These are phyloP conservation scores for Drosophila hydei DNA, from an alignment of 1,140 invertebrate genomes.

Conservation along the genomic window DNA sequence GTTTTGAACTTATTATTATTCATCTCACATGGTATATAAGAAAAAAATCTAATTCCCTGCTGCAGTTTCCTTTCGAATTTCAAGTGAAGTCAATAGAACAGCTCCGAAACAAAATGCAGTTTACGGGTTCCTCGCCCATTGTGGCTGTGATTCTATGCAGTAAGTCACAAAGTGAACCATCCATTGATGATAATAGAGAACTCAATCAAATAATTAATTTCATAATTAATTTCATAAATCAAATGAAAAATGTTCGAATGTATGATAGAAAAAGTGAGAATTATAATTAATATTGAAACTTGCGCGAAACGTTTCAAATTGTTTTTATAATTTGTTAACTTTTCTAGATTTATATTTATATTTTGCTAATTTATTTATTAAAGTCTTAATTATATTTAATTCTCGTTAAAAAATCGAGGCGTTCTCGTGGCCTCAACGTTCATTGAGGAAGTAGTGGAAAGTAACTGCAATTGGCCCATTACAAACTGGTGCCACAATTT, in stretches of 20 bases:
- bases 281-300: no score
- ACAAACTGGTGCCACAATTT: slow-evolving; percentile 5
- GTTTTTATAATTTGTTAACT: no score
- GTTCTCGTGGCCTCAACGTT: background rate
- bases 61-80: slow-evolving; percentile 1
- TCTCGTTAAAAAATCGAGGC: background rate
- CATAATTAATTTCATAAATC: no score
- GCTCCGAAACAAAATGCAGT: background rate
- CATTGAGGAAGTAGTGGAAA: background rate
- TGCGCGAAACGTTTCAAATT: no score
- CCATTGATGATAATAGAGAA: no score
- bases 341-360: no score
- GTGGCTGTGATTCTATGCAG: slow-evolving; percentile 9
- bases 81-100: background rate
- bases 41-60: no score
- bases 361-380: no score
- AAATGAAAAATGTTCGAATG: no score
- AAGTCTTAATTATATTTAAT: background rate
- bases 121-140: background rate
- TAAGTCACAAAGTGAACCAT: background rate
- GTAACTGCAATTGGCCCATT: background rate
- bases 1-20: no score
- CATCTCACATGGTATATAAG: slow-evolving; percentile 12
- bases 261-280: no score
- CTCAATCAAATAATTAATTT: no score